Evolutionary conservation across 2,888 invertebrate species (phyloP), one percentile per base, ranked within the genome.

Genomic region (Oxytorus armatus): DNA sequence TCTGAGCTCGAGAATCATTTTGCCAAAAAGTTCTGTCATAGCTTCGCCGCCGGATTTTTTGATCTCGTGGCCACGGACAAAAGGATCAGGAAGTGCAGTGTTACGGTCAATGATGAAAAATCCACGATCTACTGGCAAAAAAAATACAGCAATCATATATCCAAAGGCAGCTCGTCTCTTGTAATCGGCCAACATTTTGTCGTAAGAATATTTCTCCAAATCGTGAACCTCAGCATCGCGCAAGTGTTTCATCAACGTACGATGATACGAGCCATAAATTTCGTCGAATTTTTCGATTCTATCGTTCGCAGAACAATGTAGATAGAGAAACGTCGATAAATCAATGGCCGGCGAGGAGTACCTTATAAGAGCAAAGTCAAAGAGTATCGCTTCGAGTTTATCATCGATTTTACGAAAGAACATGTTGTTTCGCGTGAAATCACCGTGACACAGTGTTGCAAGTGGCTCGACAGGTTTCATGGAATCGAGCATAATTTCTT

Each of bases 401-500:
- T 51, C 82, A 8, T 63, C 72, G 4, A 18, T 74, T 33, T 66
- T 53, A 3, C 84, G 84, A 61, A 87, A 91, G 10, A 91, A 74
- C 1, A 85, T 57, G 61, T 91, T 91, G 66, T 89, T 88, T 36
- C 87, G 78, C 0, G 90, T 88, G 47, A 88, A 89, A 47, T 91
- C 91, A 0, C 91, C 91, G 59, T 91, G 91, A 68, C 89, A 87
- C 1, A 91, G 10, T 0, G 88, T 88, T 0, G 90, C 86, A 0
- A 91, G 63, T 0, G 90, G 90, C 51, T 91, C 90, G 0, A 76
- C 70, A 0, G 88, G 82, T 14, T 83, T 8, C 0, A 81, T 0
- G 2, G 65, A 25, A 10, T 85, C 82, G 16, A 86, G 0, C 29
- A 88, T 14, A 5, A 87, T 57, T 0, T 82, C 81, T 4, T 68